A percentile compares a stretch with the other conserved stretches of the same genome.
These are phyloP conservation scores for Branchinecta lynchi DNA, from an alignment of 1,140 invertebrate genomes.

Conservation along the genomic window DNA sequence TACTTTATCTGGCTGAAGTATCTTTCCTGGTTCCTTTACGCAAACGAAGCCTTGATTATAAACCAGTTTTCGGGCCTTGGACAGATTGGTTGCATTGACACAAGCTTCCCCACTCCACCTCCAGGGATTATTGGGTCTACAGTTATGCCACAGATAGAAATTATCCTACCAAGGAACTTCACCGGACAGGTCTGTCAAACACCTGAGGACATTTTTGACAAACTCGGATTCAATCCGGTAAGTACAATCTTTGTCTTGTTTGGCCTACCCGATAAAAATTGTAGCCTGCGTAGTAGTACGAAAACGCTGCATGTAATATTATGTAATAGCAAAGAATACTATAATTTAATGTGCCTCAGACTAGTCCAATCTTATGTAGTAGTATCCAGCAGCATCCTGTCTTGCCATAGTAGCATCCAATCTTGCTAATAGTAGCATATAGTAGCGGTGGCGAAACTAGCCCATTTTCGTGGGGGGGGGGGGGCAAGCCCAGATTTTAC, in stretches of 20 bases:
- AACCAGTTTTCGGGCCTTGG: conserved; percentile 70
- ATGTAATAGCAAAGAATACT: no score
- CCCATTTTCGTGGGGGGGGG: no score
- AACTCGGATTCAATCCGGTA: conserved; percentile 19
- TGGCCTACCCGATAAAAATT: background rate
- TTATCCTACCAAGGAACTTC: no score
- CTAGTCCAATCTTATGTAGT: no score
- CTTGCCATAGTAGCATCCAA: no score
- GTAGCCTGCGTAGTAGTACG: no score
- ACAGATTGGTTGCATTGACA: conserved; percentile 46
- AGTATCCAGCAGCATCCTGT: no score
- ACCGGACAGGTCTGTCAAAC: background rate
- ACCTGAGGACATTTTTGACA: conserved; percentile 15
- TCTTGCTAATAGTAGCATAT: no score
- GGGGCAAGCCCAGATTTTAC: no score
- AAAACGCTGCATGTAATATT: no score
- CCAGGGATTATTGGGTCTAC: conserved; percentile 14
- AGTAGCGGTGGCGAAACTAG: no score
- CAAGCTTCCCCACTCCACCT: background rate
- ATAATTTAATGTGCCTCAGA: no score
- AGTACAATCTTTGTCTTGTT: background rate
- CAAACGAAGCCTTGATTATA: conserved; percentile 78
- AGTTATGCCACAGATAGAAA: background rate
- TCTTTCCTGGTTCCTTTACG: conserved; percentile 88
- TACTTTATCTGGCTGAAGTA: conserved; percentile 85